Base-by-base conservation (phyloP, 2,888 invertebrate genomes). In the Orthosia gracilis region DNA sequence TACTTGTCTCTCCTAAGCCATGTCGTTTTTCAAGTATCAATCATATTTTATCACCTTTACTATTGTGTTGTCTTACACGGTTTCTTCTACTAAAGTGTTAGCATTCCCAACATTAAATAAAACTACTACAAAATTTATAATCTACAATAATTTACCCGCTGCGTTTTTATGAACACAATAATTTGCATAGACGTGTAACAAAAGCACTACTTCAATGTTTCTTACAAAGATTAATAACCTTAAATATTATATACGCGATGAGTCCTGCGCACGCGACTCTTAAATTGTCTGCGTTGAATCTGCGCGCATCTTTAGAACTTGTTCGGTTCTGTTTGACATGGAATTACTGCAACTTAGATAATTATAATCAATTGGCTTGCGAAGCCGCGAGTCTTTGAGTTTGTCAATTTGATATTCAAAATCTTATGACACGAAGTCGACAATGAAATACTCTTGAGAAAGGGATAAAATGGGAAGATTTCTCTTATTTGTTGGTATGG, bases 311-410 rank as follows among this genome's bases (percentile, higher is more conserved):
- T 70, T 79, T 84, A 75, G 31, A 13, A 70, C 70, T 58, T 73
- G 79, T 73, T 62, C 26, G 11, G 31, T 65, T 70, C 59, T 52
- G 79, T 83, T 70, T 70, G 80, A 83, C 80, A 83, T 0, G 68
- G 57, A 68, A 75, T 83, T 75, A 74, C 17, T 70, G 79, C 64
- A 58, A 80, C 69, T 80, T 21, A 69, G 57, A 67, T 45, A n/a
- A 57, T 65, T 81, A 74, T 23, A 63, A 78, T 83, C 50, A 63
- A n/a, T n/a, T n/a, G n/a, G 64, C 40, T 3, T 55, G 52, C 23
- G 54, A 77, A 72, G 57, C 57, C 57, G 52, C 62, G 5, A 49
- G 21, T 45, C 45, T 69, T 68, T 58, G n/a, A 55, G 31, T 15
- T 59, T 54, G 31, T 52, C 66, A 73, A 50, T 83, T 73, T 59